Conservation (phyloP, 1,140 invertebrate genomes). For the Zaprionus camerounensis region DNA sequence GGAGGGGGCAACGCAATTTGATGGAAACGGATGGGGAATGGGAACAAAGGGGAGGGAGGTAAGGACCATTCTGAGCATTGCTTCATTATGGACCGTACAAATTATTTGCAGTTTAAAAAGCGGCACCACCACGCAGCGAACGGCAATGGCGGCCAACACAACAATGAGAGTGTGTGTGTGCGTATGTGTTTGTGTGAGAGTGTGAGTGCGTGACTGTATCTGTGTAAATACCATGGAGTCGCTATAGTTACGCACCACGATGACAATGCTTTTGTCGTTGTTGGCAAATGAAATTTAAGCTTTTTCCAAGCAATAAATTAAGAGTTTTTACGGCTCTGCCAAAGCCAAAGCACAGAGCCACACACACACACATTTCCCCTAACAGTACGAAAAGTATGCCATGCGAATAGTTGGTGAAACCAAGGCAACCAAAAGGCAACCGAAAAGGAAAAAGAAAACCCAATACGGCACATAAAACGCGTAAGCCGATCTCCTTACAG, state of each 20-base stretch:
- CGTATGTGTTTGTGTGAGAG: slow-evolving; percentile 9
- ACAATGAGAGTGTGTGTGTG: slow-evolving; percentile 24
- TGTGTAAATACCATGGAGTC: slow-evolving; percentile 39
- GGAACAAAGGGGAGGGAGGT: too few species aligned
- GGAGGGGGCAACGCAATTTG: not conserved
- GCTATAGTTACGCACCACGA: slow-evolving; percentile 63
- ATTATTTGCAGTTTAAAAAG: slow-evolving; percentile 76
- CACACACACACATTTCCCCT: slow-evolving; percentile 26
- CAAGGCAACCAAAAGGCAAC: slow-evolving; percentile 40
- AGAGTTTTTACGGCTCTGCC: slow-evolving; percentile 80
- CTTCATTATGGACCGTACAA: slow-evolving; percentile 71
- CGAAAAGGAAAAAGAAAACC: slow-evolving; percentile 39
- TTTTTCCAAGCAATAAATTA: slow-evolving; percentile 83
- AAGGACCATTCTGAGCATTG: slow-evolving; percentile 47
- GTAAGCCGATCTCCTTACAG: slow-evolving; percentile 75
- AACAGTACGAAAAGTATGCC: slow-evolving; percentile 38
- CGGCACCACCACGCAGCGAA: slow-evolving; percentile 17
- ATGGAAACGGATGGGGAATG: slow-evolving; percentile 1
- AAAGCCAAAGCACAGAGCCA: slow-evolving; percentile 56
- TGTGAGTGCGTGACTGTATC: slow-evolving; percentile 28
- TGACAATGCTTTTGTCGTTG: slow-evolving; percentile 71
- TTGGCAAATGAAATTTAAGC: slow-evolving; percentile 83
- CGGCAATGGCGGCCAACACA: slow-evolving; percentile 59
- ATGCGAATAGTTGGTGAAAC: slow-evolving; percentile 66
- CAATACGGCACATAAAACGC: slow-evolving; percentile 70